phyloP scores from a whole-genome alignment of 35 echinoderm and acorn worm species.

The Apostichopus japonicus region DNA sequence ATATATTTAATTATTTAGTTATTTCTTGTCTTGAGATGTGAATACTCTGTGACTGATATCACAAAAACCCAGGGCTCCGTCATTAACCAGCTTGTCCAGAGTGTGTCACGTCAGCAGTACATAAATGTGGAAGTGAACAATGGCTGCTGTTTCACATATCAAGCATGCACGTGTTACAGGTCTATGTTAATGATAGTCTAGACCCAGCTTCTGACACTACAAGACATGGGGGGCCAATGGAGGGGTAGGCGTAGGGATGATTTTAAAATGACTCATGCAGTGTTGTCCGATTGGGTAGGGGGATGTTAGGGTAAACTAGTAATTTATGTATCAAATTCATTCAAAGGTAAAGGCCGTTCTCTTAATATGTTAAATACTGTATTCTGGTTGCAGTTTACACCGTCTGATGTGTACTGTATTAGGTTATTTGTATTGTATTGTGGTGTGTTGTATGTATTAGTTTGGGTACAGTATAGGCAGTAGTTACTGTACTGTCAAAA shows the following conservation, averaged over 20 bases:
- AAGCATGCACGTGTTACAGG: not conserved
- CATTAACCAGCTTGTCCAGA: too few species aligned
- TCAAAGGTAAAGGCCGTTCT: too few species aligned
- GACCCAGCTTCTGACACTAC: not conserved
- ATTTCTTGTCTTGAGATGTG: too few species aligned
- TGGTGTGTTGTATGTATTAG: too few species aligned
- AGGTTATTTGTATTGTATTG: too few species aligned
- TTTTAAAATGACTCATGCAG: conserved; percentile 3
- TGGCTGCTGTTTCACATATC: not conserved
- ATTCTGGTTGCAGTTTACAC: not conserved
- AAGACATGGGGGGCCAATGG: not conserved
- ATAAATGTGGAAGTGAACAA: not conserved
- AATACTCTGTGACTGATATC: too few species aligned
- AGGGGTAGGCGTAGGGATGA: not conserved
- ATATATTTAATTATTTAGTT: too few species aligned
- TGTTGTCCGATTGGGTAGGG: not conserved
- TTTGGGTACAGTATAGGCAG: too few species aligned
- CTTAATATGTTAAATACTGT: not conserved
- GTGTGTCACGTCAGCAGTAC: not conserved
- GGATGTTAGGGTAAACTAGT: too few species aligned
- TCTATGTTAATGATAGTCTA: not conserved
- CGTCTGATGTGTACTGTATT: too few species aligned
- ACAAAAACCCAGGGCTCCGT: too few species aligned
- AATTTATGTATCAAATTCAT: not conserved
- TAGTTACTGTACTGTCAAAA: too few species aligned